Percentiles rank a stretch among this genome's conserved stretches.
Evolutionary conservation across 2,797 vertebrate genomes (phyloP).

Genomic region (Chiroxiphia lanceolata): DNA sequence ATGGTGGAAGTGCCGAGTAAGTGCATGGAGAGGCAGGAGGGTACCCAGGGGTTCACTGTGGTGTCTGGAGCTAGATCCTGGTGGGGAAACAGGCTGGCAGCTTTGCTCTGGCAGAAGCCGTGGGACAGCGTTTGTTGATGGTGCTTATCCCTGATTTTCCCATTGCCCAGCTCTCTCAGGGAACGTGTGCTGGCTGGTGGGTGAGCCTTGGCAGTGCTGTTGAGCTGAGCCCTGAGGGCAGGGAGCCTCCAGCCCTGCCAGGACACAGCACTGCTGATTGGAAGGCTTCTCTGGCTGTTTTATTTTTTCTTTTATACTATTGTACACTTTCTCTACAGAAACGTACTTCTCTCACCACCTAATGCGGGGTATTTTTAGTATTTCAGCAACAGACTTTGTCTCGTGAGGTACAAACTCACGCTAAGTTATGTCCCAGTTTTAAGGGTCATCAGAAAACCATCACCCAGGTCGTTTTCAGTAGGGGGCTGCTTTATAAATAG

Average conservation of each 20-base stretch:
- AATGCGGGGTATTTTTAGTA: not conserved
- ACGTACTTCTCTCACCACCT: not conserved
- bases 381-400: not conserved
- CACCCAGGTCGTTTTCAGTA: not conserved
- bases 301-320: not conserved
- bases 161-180: not conserved
- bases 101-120: not conserved
- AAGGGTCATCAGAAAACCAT: not conserved
- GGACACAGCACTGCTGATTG: not conserved
- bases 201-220: not conserved
- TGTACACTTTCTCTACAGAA: not conserved
- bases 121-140: not conserved
- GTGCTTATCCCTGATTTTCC: not conserved
- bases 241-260: not conserved
- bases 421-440: not conserved
- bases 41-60: not conserved
- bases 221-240: not conserved
- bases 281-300: not conserved
- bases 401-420: not conserved
- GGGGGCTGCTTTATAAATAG: not conserved
- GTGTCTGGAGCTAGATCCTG: not conserved
- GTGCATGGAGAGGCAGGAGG: not conserved
- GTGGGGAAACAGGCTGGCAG: not conserved
- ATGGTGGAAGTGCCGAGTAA: not conserved
- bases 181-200: fast-evolving